Conservation (phyloP, 2,888 invertebrate genomes). For the Mechanitis messenoides region DNA sequence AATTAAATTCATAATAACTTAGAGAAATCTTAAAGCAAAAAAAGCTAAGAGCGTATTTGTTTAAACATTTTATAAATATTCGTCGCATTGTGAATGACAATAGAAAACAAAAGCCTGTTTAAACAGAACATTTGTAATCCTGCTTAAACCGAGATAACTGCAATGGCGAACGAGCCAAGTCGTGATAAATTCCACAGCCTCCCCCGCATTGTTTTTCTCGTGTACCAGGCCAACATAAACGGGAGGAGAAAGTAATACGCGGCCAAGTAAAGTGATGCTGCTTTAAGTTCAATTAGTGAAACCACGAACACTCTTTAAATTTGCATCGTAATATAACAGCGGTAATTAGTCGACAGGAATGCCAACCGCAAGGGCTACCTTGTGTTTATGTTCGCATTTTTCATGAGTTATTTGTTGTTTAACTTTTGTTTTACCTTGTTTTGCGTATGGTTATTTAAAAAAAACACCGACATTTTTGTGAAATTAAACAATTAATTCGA, state of each 20-base stretch:
- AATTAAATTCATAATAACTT: too few relatives aligned
- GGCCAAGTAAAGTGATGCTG: conserved; percentile 41
- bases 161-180: conserved; percentile 22
- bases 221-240: conserved; percentile 52
- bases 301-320: conserved; percentile 54
- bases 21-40: too few relatives aligned
- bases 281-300: conserved; percentile 52
- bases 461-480: too few relatives aligned
- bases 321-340: conserved; percentile 50
- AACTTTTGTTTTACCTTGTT: conserved; percentile 10
- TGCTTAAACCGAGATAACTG: conserved; percentile 26
- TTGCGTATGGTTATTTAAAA: background rate
- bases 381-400: conserved; percentile 48
- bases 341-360: conserved; percentile 51
- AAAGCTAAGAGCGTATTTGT: background rate
- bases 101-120: conserved; percentile 6
- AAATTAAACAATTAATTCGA: too few relatives aligned
- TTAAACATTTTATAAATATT: conserved; percentile 2
- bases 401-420: conserved; percentile 11
- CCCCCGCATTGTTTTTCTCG: conserved; percentile 46
- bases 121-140: conserved; percentile 20
- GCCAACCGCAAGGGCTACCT: conserved; percentile 42
- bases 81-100: background rate
- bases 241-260: conserved; percentile 39
- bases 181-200: conserved; percentile 34